Evolutionary conservation across 2,888 invertebrate species (phyloP), one percentile per base, ranked within the genome.

Genomic region (Scelioninae gen. 1): DNA sequence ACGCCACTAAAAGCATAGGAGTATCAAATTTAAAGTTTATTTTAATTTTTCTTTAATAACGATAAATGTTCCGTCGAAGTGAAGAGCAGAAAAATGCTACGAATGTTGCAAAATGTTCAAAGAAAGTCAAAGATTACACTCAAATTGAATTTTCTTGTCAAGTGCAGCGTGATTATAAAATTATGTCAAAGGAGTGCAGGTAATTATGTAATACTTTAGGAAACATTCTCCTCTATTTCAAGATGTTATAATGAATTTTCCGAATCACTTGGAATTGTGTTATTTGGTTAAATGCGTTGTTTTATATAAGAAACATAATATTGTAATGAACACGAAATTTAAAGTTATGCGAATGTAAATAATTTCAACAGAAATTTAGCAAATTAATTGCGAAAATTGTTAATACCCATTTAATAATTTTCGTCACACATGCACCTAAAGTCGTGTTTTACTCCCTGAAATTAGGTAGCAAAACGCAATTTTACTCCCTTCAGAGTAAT

Each of bases 21-120:
- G 47, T 71, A 60, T 56, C 72, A 53, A 53, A 66, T 71, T 43
- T 76, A 63, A 69, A 32, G 55, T 51, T 34, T 60, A 47, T 53
- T 63, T 77, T 62, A 62, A 77, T 55, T 77, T 58, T 58, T 23
- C 43, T 49, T 71, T 38, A 56, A 40, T 11, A 43, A 38, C 32
- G n/a, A 29, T 10, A 49, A 63, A 63, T 16, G 34, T 34, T 43
- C 9, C 15, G n/a, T 11, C 5, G 23, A 16, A 56, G 5, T 16
- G 31, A 16, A 38, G 11, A 16, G 31, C 16, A 16, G 9, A 38
- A 56, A 56, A 56, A 56, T 38, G 9, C 47, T 2, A 15, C 40
- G 43, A 60, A 63, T 49, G 23, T 49, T 29, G 11, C 10, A 16
- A 6, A 29, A 31, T 47, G 8, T 15, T 63, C 49, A 49, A 15